Evolutionary conservation across 2,797 vertebrate genomes (phyloP).

Genomic region (Propithecus deckenii): DNA sequence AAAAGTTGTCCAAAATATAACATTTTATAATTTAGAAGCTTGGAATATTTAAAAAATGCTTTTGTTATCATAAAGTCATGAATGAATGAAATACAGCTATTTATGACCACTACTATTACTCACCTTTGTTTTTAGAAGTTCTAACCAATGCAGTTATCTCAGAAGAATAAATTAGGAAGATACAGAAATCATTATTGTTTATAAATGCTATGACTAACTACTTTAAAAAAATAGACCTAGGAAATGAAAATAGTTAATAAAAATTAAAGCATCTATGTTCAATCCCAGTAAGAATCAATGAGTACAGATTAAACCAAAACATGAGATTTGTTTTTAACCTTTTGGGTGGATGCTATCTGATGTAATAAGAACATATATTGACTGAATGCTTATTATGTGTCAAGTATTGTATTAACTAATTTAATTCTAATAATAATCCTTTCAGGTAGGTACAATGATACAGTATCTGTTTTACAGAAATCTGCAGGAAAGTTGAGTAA

Average conservation of each 20-base stretch:
- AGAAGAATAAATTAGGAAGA: neutral
- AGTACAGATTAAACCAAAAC: neutral
- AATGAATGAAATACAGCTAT: neutral
- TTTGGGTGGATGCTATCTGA: neutral
- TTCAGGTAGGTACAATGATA: neutral
- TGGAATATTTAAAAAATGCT: neutral
- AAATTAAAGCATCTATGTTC: neutral
- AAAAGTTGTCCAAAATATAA: neutral
- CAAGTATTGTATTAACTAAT: neutral
- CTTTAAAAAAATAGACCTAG: neutral
- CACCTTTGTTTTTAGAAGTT: slow-evolving; percentile 34
- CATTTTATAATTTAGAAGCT: slow-evolving; percentile 39
- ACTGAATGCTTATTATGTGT: neutral
- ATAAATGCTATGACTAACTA: neutral
- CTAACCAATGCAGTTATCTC: neutral
- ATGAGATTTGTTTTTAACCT: neutral
- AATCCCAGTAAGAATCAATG: neutral
- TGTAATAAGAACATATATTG: neutral
- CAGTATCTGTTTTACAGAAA: neutral
- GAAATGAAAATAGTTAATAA: neutral
- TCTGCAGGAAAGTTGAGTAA: neutral
- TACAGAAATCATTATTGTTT: neutral
- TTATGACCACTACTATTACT: neutral
- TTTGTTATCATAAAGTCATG: neutral
- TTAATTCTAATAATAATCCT: neutral